Conservation (phyloP, 2,888 invertebrate genomes). For the Phyllotreta cruciferae region DNA sequence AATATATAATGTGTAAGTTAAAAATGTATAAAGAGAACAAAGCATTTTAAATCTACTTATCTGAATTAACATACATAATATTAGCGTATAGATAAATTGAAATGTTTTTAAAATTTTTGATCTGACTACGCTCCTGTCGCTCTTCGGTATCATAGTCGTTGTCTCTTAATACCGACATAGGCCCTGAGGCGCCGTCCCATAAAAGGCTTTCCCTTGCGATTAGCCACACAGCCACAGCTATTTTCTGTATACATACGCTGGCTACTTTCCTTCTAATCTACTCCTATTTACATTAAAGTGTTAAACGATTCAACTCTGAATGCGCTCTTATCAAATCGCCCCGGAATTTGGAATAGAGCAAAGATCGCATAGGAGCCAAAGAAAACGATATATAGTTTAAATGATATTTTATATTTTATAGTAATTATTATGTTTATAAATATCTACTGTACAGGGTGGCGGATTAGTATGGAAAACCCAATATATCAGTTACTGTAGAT, state of each 20-base stretch:
- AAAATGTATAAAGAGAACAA: too few species aligned
- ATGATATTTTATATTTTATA: too few species aligned
- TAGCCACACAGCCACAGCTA: conserved; percentile 25
- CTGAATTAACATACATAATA: too few species aligned
- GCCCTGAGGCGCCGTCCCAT: conserved; percentile 20
- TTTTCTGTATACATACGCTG: conserved; percentile 25
- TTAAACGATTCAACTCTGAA: conserved; percentile 28
- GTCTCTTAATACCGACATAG: conserved; percentile 19
- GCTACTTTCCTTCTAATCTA: conserved; percentile 27
- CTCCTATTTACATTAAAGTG: conserved; percentile 28
- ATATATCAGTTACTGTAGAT: too few species aligned
- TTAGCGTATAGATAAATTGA: too few species aligned
- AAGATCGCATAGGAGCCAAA: too few species aligned
- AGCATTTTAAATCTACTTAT: too few species aligned
- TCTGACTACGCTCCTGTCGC: conserved; percentile 13
- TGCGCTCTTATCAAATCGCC: conserved; percentile 27
- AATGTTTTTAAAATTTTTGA: neutral
- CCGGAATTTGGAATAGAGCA: conserved; percentile 16
- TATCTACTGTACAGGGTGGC: too few species aligned
- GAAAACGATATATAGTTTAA: too few species aligned
- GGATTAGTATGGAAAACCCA: too few species aligned
- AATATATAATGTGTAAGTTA: too few species aligned
- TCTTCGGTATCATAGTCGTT: neutral
- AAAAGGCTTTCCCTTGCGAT: conserved; percentile 27
- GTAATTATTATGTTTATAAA: too few species aligned